Base-by-base conservation (phyloP, 1,140 invertebrate genomes). In the Penaeus indicus region DNA sequence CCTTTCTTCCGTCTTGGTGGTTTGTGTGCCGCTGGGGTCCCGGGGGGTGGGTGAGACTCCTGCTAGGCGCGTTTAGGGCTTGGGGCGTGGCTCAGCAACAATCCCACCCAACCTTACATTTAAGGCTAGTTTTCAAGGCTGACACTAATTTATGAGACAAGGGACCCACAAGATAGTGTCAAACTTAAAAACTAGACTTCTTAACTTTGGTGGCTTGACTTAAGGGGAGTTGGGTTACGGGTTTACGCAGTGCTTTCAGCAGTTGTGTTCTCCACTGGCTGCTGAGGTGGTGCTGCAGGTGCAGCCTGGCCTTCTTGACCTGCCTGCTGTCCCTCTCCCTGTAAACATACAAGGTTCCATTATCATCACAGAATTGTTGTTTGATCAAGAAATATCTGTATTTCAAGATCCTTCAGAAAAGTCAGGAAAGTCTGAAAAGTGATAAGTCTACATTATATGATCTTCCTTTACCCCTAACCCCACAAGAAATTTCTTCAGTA, bases 241-340 rank as follows among this genome's bases (percentile, higher is more conserved):
- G 72, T 77, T 91, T 91, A 92, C 69, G 91, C 91, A 62, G 88
- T 91, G 90, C 92, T 92, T 88, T 92, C 92, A 84, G 91, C 90
- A 88, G 91, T 92, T 79, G 91, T 92, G 90, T 92, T 92, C 83
- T 92, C 91, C 84, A 92, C 91, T 79, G 92, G 60, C 87, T 92
- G 92, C 72, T 84, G 85, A 60, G 83, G 85, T 88, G 72, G 84
- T 54, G 63, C 88, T 82, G 38, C 79, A 83, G 79, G 90, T 87
- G 69, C 90, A 87, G 67, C 87, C 62, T 79, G 90, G 90, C 38
- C 90, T 90, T 67, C 91, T 88, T 85, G 86, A 82, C 32, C 90
- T 75, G 60, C 90, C 79, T 69, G 86, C 88, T 75, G 88, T 85
- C 47, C 89, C 81, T 64, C 90, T 86, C 80, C 91, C 88, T 85